Evolutionary conservation across 1,140 invertebrate species (phyloP), one percentile per base, ranked within the genome.

Genomic region (Macrosteles quadrilineatus): DNA sequence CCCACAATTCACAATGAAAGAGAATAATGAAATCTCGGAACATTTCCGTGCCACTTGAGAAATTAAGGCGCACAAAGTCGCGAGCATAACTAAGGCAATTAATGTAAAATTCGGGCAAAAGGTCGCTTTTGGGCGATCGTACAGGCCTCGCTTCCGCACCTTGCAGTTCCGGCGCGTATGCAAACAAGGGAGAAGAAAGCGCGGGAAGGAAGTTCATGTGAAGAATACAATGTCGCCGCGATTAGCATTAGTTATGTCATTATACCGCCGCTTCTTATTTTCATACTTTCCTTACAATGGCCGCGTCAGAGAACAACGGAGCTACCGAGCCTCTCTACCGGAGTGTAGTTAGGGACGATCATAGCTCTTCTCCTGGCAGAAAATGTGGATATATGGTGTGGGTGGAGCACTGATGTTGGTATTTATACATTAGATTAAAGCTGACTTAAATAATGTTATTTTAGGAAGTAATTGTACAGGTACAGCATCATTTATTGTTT

Each of bases 211-310:
- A 59, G 25, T 25, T 12, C 55, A 59, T 59, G 55, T 59, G 55
- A 59, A 59, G 55, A 59, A 59, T 50, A 50, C 55, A 59, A 59
- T 59, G 55, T 59, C 55, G 27, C 27, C 55, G 12, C 55, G 12
- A 59, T 59, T 59, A 59, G 55, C 55, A 59, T 59, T 59, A 59
- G 55, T 59, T 59, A 59, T 59, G 47, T 17, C 47, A 21, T 50
- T 21, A 50, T 50, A 21, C 47, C 47, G 3, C n/a, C 47, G 47
- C 47, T 50, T 50, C 47, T 50, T 50, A 50, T 50, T 50, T 50
- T 50, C 21, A 50, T 21, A n/a, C 21, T 50, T 50, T 21, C 21
- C 21, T 21, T 21, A 50, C 47, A 50, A 50, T 50, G 21, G 14
- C 4, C 2, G n/a, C 14, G 47, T 3, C 6, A 36, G 32, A 14